phyloP scores from a whole-genome alignment of 2,113 vertebrate genomes.

The Stigmatopora nigra region DNA sequence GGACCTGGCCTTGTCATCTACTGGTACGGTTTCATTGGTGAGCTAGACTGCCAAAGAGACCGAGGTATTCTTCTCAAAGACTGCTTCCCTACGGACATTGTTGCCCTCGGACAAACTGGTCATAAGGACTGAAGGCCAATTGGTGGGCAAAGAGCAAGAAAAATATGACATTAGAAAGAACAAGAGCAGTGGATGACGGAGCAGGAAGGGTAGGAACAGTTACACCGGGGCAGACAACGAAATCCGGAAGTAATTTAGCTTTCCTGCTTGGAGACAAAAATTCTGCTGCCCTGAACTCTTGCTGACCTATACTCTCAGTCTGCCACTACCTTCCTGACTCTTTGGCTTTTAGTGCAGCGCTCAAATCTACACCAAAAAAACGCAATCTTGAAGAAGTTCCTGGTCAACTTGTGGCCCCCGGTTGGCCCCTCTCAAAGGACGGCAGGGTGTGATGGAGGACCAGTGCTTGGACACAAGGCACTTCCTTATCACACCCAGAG shows the following conservation, averaged over 20 bases:
- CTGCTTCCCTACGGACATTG: constrained; percentile 89
- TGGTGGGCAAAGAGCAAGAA: constrained; percentile 29
- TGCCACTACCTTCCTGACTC: constrained; percentile 35
- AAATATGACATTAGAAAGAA: constrained; percentile 34
- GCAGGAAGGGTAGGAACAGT: constrained; percentile 33
- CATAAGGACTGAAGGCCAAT: constrained; percentile 39
- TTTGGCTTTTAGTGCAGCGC: constrained; percentile 26
- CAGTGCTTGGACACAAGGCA: constrained; percentile 48
- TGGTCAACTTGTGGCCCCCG: constrained; percentile 39
- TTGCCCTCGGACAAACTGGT: constrained; percentile 75
- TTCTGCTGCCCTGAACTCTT: constrained; percentile 82
- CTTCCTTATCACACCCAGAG: constrained; percentile 60
- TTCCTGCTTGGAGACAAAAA: constrained; percentile 73
- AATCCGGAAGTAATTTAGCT: constrained; percentile 87
- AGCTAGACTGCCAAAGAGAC: constrained; percentile 91
- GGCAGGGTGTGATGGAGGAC: constrained; percentile 26
- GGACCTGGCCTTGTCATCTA: constrained; percentile 97
- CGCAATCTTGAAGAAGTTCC: constrained; percentile 15
- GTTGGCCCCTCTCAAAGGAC: constrained; percentile 35
- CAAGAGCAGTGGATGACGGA: constrained; percentile 24
- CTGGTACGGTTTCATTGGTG: constrained; percentile 94
- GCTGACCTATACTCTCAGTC: constrained; percentile 74
- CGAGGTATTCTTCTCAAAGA: constrained; percentile 94
- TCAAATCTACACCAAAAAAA: constrained; percentile 41
- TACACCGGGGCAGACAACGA: constrained; percentile 52